Evolutionary conservation across 2,888 invertebrate species (phyloP).

Genomic region (Rhaphigaster nebulosa): DNA sequence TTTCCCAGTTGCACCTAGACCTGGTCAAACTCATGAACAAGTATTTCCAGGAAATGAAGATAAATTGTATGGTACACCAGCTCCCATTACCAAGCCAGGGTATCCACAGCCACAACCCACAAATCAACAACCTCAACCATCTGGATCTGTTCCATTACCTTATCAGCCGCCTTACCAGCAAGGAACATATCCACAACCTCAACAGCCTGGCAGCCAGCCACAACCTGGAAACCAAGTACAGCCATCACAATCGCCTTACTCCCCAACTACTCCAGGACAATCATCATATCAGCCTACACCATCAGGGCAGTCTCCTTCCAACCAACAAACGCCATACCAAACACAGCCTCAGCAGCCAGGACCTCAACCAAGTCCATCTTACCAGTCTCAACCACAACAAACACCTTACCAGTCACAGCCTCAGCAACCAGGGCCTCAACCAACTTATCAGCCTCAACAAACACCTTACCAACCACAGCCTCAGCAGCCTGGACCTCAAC

Average conservation of each 20-base stretch:
- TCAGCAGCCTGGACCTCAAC: conserved; percentile 45
- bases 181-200: conserved; percentile 67
- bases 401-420: conserved; percentile 55
- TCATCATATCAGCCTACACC: conserved; percentile 51
- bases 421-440: conserved; percentile 51
- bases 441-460: conserved; percentile 54
- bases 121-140: conserved; percentile 60
- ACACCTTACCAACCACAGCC: conserved; percentile 55
- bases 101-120: conserved; percentile 61
- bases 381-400: conserved; percentile 57
- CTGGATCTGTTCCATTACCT: conserved; percentile 57
- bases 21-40: conserved; percentile 63
- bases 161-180: conserved; percentile 61
- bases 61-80: conserved; percentile 55
- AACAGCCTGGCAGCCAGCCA: conserved; percentile 59
- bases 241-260: conserved; percentile 44
- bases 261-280: neutral
- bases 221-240: conserved; percentile 61
- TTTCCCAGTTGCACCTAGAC: conserved; percentile 62
- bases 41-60: conserved; percentile 64
- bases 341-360: conserved; percentile 39
- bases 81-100: conserved; percentile 56
- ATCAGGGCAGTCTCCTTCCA: conserved; percentile 55
- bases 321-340: conserved; percentile 56
- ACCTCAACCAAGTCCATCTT: conserved; percentile 50